These are phyloP conservation scores for Drosophila willistoni DNA, from an alignment of 1,140 invertebrate species.

Conservation along the genomic window DNA sequence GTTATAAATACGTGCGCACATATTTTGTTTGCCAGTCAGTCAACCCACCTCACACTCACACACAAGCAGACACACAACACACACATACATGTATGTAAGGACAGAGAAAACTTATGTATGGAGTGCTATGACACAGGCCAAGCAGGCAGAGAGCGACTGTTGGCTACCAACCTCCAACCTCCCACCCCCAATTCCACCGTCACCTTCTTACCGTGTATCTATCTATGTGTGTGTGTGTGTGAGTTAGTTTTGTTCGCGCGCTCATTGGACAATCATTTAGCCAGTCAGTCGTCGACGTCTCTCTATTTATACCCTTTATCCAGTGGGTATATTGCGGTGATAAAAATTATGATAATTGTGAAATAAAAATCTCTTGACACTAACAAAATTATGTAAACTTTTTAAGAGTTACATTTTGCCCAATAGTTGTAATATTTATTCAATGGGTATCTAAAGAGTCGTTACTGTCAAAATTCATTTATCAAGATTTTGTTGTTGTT, in stretches of 20 bases:
- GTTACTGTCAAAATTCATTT: neutral
- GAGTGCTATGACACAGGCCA: constrained; percentile 68
- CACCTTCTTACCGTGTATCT: constrained; percentile 10
- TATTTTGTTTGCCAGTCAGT: constrained; percentile 53
- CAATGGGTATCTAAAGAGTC: neutral
- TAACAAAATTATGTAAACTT: neutral
- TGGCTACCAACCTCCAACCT: constrained; percentile 13
- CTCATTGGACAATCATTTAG: constrained; percentile 80
- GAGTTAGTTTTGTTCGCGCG: constrained; percentile 34
- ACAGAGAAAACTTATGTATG: constrained; percentile 61
- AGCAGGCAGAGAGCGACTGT: constrained; percentile 28
- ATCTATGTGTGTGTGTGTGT: constrained; percentile 3
- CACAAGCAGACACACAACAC: constrained; percentile 17
- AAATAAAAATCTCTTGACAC: neutral
- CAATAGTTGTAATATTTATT: neutral
- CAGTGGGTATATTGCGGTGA: neutral
- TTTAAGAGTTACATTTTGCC: too few species aligned
- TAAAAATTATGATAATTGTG: neutral
- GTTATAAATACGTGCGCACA: constrained; percentile 57
- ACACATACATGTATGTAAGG: constrained; percentile 25
- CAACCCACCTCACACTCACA: constrained; percentile 38
- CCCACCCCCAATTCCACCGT: neutral
- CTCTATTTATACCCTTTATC: constrained; percentile 8
- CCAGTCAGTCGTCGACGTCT: constrained; percentile 38
- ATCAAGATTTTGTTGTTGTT: constrained; percentile 22